Evolutionary conservation across 1,140 invertebrate species (phyloP).

Genomic region (Leucophenga varia): DNA sequence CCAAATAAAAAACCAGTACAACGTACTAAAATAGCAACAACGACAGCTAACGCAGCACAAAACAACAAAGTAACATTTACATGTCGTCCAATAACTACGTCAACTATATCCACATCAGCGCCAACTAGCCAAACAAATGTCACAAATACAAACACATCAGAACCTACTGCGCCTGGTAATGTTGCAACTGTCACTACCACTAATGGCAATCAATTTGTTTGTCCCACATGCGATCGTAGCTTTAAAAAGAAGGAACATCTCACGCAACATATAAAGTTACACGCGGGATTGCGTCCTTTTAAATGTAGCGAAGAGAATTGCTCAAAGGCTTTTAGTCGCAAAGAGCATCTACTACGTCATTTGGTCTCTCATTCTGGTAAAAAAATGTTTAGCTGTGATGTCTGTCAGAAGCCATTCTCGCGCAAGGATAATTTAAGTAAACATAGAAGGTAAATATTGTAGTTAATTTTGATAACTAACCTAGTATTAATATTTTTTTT

Average conservation of each 20-base stretch:
- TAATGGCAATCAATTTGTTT: slow-evolving; percentile 23
- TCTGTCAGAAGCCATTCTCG: slow-evolving; percentile 76
- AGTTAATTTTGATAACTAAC: background rate
- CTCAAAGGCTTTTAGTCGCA: slow-evolving; percentile 71
- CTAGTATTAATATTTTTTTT: slow-evolving; percentile 3
- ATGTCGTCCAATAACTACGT: too few relatives aligned
- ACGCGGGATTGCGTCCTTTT: slow-evolving; percentile 69
- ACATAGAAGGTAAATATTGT: slow-evolving; percentile 60
- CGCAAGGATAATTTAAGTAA: slow-evolving; percentile 76
- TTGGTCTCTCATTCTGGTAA: slow-evolving; percentile 73
- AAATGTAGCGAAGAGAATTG: slow-evolving; percentile 64
- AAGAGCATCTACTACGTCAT: slow-evolving; percentile 71
- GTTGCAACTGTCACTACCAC: background rate
- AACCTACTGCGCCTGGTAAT: background rate
- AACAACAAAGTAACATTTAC: too few relatives aligned
- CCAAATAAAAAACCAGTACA: slow-evolving; percentile 2
- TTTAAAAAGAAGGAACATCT: slow-evolving; percentile 75
- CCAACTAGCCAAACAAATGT: background rate
- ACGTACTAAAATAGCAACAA: slow-evolving; percentile 6
- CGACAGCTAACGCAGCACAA: background rate
- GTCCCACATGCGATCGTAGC: slow-evolving; percentile 65
- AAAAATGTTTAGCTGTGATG: slow-evolving; percentile 73
- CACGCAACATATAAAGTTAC: slow-evolving; percentile 71
- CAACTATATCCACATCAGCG: too few relatives aligned
- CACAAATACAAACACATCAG: background rate